Evolutionary conservation across 2,888 invertebrate genomes (phyloP).

Genomic region (Anarsia innoxiella): DNA sequence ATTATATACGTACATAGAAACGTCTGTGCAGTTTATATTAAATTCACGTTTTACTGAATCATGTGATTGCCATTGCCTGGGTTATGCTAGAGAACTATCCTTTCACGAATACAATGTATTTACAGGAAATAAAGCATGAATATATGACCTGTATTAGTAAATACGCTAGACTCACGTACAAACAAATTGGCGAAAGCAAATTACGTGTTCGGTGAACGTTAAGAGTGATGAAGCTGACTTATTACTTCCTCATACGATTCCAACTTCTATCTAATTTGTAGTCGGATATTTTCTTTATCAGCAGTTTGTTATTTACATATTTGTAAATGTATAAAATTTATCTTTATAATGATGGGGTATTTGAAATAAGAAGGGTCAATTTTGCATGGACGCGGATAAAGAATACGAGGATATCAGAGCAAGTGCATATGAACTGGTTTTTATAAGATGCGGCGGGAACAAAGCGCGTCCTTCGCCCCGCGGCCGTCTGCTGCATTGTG

Average conservation of each 20-base stretch:
- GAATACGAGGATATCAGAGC: constrained; percentile 49
- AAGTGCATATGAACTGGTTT: constrained; percentile 61
- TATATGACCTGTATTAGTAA: too few relatives aligned
- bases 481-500: constrained; percentile 47
- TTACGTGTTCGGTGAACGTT: constrained; percentile 36
- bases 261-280: constrained; percentile 11
- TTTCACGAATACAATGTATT: too few relatives aligned
- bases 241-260: constrained; percentile 32
- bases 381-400: too few relatives aligned
- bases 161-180: background rate
- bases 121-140: too few relatives aligned
- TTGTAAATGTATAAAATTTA: too few relatives aligned
- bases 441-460: constrained; percentile 26
- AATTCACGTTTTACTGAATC: too few relatives aligned
- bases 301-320: constrained; percentile 8
- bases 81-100: too few relatives aligned
- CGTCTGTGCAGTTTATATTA: too few relatives aligned
- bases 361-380: too few relatives aligned
- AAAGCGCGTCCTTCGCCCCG: constrained; percentile 51
- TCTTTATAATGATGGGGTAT: constrained; percentile 12
- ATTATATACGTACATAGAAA: too few relatives aligned
- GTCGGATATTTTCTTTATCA: constrained; percentile 14
- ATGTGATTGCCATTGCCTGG: too few relatives aligned
- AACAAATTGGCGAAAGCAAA: constrained; percentile 31
- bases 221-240: constrained; percentile 31